Evolutionary conservation across 53 echinoderm and acorn worm species (phyloP), one percentile per base, ranked within the genome.

Genomic region (Stichopus horrens): DNA sequence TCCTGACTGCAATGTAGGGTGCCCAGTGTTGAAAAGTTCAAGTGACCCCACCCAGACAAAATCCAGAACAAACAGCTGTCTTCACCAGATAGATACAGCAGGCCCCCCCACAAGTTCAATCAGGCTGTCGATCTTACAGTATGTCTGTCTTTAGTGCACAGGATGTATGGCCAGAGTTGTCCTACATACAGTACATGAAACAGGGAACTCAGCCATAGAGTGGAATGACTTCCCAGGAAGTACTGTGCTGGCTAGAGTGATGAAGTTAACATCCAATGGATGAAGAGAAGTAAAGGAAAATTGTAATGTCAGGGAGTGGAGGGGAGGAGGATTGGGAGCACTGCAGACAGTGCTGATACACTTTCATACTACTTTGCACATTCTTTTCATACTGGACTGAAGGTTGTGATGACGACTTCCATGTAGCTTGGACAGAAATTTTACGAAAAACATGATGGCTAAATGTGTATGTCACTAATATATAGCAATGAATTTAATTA

Each of bases 21-120:
- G 16, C n/a, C 75, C 52, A 19, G 55, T 55, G 79, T 52, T 79
- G 79, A 79, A 79, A 79, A 79, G 79, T 79, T 79, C 79, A 79
- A 7, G 79, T 53, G 52, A 79, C 79, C 78, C 79, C 79, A 55
- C 79, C 79, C 79, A 63, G 63, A 63, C 63, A 7, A 63, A 63
- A 63, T 13, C 63, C 63, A 63, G 63, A 63, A 63, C 63, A 63
- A 63, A 63, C 63, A 63, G 10, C 63, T 63, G 63, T 63, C 63
- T 63, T 63, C 63, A 63, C 63, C 63, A 63, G 37, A 63, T 0
- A 63, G 63, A 5, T 63, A 63, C 63, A 13, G 16, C 63, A 63
- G 14, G 63, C 7, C 10, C 11, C 16, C 63, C 16, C 10, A 63
- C 63, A 63, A 63, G 63, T 63, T 63, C 63, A 63, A 16, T 16